These are phyloP conservation scores for Tapirus indicus DNA, from an alignment of 2,797 vertebrate genomes.

Conservation along the genomic window DNA sequence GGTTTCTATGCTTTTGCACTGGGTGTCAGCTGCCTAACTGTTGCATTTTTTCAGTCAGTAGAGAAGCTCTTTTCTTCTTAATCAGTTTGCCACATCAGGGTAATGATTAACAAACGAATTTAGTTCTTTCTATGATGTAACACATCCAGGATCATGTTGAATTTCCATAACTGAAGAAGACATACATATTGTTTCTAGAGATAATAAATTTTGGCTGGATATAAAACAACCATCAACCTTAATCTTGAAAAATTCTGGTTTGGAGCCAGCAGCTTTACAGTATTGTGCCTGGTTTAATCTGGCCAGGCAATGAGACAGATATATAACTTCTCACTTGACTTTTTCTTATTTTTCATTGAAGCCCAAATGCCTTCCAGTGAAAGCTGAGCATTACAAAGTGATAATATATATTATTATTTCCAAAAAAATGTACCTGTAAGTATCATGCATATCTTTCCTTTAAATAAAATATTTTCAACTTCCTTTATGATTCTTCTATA, in stretches of 20 bases:
- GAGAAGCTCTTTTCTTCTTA: background rate
- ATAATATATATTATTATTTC: background rate
- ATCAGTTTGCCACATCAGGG: constrained; percentile 39
- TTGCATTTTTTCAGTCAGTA: background rate
- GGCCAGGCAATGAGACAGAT: background rate
- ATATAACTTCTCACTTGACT: constrained; percentile 3
- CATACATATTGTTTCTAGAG: constrained; percentile 66
- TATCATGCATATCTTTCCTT: background rate
- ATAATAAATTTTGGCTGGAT: constrained; percentile 79
- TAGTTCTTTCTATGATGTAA: constrained; percentile 44
- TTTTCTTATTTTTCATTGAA: constrained; percentile 57
- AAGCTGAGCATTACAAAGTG: background rate
- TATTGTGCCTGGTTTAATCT: background rate
- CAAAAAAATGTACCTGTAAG: background rate
- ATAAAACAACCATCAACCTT: constrained; percentile 70
- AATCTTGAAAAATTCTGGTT: constrained; percentile 38
- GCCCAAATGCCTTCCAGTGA: background rate
- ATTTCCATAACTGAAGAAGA: constrained; percentile 73
- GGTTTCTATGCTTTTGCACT: background rate
- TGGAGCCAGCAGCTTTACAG: background rate
- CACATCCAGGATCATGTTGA: constrained; percentile 30
- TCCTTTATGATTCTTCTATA: background rate
- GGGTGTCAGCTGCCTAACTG: background rate
- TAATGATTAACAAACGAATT: constrained; percentile 71
- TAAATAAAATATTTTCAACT: constrained; percentile 18